phyloP scores from a whole-genome alignment of 2,797 vertebrate species.

The Pantherophis alleghaniensis region DNA sequence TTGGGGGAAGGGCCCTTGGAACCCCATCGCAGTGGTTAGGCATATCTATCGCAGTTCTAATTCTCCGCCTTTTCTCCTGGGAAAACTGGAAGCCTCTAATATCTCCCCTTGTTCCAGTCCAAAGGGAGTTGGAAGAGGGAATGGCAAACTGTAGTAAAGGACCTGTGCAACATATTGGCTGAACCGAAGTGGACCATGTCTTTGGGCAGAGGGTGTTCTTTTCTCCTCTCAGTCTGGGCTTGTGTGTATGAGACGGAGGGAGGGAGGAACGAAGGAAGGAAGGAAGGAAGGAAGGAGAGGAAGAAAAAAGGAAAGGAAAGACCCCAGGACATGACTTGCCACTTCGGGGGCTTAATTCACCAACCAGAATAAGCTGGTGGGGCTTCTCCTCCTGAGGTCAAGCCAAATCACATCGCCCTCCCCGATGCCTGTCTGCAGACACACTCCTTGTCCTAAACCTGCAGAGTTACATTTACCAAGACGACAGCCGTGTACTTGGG shows the following conservation, averaged over 20 bases:
- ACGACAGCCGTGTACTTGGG: constrained; percentile 76
- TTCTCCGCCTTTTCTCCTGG: not conserved
- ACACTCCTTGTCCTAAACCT: constrained; percentile 72
- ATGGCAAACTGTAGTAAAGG: not conserved
- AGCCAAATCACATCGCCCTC: constrained; percentile 53
- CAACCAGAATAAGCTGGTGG: not conserved
- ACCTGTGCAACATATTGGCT: not conserved
- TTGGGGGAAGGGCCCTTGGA: not conserved
- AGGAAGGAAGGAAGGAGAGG: not conserved
- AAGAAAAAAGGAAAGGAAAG: not conserved
- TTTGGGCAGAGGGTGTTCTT: not conserved
- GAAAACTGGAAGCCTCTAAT: not conserved
- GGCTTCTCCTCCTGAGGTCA: not conserved
- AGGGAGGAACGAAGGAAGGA: not conserved
- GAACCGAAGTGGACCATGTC: not conserved
- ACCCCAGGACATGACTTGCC: not conserved
- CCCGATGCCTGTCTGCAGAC: constrained; percentile 50
- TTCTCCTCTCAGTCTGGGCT: not conserved
- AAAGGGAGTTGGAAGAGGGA: not conserved
- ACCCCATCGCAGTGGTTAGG: not conserved
- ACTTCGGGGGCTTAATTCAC: not conserved
- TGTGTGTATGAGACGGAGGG: not conserved
- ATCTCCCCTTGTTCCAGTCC: not conserved
- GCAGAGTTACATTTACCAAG: constrained; percentile 79
- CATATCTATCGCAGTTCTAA: not conserved